A percentile compares a stretch with the other conserved stretches of the same genome.
Conservation (phyloP, 2,888 invertebrate genomes). For the Euphydryas editha region DNA sequence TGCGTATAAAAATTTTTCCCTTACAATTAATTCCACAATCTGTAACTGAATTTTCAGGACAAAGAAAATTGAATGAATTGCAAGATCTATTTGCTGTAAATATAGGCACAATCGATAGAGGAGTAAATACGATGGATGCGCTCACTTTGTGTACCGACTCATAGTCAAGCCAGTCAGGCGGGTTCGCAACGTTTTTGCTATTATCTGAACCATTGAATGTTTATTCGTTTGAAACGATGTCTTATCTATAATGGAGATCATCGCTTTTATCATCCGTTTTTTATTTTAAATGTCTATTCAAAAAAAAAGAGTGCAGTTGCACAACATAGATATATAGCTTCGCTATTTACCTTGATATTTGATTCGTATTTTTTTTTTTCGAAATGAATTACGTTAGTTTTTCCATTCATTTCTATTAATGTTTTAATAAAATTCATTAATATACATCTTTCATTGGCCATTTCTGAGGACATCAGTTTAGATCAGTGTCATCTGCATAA, state of each 20-base stretch:
- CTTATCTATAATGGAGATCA: conserved; percentile 11
- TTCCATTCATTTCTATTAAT: no score
- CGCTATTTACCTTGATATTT: no score
- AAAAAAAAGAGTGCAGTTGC: no score
- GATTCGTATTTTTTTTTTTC: no score
- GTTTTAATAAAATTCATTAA: no score
- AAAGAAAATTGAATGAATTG: not conserved
- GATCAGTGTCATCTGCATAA: no score
- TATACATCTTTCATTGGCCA: no score
- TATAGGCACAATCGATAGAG: conserved; percentile 6
- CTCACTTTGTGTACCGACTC: conserved; percentile 3
- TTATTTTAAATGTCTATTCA: not conserved
- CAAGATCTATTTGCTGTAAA: not conserved
- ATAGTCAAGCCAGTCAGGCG: conserved; percentile 14
- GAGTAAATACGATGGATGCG: conserved; percentile 10
- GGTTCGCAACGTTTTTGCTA: conserved; percentile 14
- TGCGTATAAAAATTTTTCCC: not conserved
- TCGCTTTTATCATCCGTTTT: not conserved
- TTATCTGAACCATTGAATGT: conserved; percentile 20
- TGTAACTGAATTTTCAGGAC: not conserved
- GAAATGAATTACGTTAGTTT: no score
- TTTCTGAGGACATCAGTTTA: no score
- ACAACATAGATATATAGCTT: no score
- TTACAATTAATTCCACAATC: not conserved
- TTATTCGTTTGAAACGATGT: conserved; percentile 10